Conservation (phyloP, 23 tunicate species). For the Trididemnum miniatum region DNA sequence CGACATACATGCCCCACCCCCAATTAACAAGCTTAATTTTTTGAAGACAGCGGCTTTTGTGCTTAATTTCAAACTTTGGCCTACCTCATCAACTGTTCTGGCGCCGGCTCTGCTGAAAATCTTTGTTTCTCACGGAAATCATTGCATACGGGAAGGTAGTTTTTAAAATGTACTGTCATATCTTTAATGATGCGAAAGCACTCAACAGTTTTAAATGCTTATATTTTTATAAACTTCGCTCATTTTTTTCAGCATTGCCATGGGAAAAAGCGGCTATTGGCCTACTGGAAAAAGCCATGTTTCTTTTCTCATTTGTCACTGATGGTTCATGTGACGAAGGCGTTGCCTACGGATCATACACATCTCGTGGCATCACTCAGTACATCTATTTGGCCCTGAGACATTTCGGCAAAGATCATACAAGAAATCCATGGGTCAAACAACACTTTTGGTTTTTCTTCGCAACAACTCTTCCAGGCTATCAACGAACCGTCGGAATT, state of each 20-base stretch:
- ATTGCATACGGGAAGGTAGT: too few relatives aligned
- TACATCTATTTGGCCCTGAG: conserved; percentile 79
- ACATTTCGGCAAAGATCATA: conserved; percentile 75
- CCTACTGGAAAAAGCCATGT: conserved; percentile 63
- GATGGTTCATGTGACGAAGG: conserved; percentile 96
- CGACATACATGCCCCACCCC: too few relatives aligned
- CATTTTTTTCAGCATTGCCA: conserved; percentile 41
- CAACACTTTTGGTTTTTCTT: conserved; percentile 85
- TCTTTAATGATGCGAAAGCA: too few relatives aligned
- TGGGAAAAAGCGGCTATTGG: conserved; percentile 50
- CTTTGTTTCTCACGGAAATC: too few relatives aligned
- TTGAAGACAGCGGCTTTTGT: too few relatives aligned
- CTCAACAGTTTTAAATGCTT: too few relatives aligned
- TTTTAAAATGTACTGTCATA: too few relatives aligned
- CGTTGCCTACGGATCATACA: conserved; percentile 88
- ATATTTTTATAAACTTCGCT: too few relatives aligned
- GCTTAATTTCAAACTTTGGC: too few relatives aligned
- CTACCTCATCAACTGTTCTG: too few relatives aligned
- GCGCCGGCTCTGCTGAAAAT: too few relatives aligned
- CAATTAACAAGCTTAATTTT: too few relatives aligned
- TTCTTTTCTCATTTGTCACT: conserved; percentile 46
- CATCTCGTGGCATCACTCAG: conserved; percentile 72
- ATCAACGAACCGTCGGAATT: conserved; percentile 87
- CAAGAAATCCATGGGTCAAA: conserved; percentile 72
- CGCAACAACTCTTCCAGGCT: conserved; percentile 84